Conservation (phyloP, 2,113 vertebrate species). For the Leucoraja erinaceus region DNA sequence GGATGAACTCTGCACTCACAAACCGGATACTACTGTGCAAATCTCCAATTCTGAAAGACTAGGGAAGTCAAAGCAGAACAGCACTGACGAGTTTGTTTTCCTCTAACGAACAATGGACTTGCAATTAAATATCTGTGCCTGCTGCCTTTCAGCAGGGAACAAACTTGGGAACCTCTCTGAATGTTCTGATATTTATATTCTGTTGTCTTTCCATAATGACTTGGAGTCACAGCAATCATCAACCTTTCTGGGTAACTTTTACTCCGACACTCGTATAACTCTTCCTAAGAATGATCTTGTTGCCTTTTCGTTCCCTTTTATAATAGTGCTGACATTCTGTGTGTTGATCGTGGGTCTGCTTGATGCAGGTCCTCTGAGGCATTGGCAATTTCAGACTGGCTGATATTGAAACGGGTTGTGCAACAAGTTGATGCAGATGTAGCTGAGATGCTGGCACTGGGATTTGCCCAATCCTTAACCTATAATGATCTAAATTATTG, state of each 20-base stretch:
- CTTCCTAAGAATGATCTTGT: neutral
- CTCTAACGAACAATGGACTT: slow-evolving; percentile 45
- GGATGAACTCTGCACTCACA: slow-evolving; percentile 57
- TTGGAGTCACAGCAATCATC: neutral
- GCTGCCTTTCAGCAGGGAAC: slow-evolving; percentile 11
- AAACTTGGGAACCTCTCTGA: neutral
- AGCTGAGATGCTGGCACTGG: neutral
- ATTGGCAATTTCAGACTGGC: neutral
- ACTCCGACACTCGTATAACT: neutral
- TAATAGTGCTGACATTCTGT: neutral
- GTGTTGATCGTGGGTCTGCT: neutral
- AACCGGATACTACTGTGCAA: slow-evolving; percentile 48
- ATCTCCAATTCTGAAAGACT: slow-evolving; percentile 52
- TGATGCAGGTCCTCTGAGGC: neutral
- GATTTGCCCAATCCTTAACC: neutral
- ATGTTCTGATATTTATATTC: slow-evolving; percentile 1
- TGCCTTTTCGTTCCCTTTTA: neutral
- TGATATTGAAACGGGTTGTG: neutral
- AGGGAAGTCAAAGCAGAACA: slow-evolving; percentile 55
- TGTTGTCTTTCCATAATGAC: neutral
- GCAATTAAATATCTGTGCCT: neutral
- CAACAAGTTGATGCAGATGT: neutral
- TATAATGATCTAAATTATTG: neutral
- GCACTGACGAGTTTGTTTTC: slow-evolving; percentile 79
- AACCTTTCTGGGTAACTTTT: neutral